Evolutionary conservation across 2,888 invertebrate genomes (phyloP).

Genomic region (Choreutis nemorana): DNA sequence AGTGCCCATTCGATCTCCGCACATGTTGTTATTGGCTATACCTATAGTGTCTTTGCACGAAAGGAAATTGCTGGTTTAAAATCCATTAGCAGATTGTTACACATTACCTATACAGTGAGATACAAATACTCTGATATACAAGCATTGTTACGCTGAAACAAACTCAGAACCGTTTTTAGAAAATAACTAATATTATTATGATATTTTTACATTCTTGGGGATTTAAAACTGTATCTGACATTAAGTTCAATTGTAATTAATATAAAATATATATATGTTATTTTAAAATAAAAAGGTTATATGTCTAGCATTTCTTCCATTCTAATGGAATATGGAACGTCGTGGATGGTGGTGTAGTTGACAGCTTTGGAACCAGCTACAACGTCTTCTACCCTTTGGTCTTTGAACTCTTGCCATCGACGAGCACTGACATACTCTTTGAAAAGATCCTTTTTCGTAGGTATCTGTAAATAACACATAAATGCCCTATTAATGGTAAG

Average conservation of each 20-base stretch:
- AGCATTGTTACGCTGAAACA: no score
- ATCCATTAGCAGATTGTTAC: no score
- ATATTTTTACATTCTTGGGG: no score
- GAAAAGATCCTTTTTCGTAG: constrained; percentile 64
- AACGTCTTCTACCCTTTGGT: constrained; percentile 54
- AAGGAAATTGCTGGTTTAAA: no score
- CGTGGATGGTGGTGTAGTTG: constrained; percentile 66
- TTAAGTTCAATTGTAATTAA: not conserved
- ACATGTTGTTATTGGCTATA: no score
- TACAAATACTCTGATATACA: no score
- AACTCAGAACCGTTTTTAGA: no score
- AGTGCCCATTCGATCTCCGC: no score
- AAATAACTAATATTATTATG: no score
- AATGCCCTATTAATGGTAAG: not conserved
- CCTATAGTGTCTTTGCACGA: no score
- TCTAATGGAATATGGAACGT: constrained; percentile 71
- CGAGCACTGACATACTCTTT: constrained; percentile 58
- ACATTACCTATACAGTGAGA: no score
- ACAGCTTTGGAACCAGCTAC: constrained; percentile 50
- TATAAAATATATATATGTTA: not conserved
- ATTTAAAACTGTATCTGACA: no score
- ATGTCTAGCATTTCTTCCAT: constrained; percentile 62
- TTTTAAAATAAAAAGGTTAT: constrained; percentile 17
- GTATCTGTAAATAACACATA: constrained; percentile 41
- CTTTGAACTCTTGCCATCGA: constrained; percentile 65